phyloP scores from a whole-genome alignment of 2,888 invertebrate species.

The Falcaria lacertinaria region DNA sequence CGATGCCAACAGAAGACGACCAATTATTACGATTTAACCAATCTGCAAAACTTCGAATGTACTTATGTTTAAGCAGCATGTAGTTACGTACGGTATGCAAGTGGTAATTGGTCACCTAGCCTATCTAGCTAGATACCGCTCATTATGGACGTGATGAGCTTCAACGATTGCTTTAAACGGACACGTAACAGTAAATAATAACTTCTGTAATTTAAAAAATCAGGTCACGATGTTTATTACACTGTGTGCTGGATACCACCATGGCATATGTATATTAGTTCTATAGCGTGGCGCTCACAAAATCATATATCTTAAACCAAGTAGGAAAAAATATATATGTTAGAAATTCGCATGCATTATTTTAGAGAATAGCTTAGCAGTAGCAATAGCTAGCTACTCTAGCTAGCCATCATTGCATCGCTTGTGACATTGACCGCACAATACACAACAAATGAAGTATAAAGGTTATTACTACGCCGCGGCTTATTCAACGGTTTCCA shows the following conservation, averaged over 20 bases:
- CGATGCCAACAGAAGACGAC: too few species aligned
- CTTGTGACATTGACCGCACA: not conserved
- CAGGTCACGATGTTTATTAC: not conserved
- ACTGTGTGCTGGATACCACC: not conserved
- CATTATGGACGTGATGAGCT: conserved; percentile 3
- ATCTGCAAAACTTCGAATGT: too few species aligned
- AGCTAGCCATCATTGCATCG: too few species aligned
- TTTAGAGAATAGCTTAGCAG: too few species aligned
- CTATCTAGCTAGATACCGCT: conserved; percentile 9
- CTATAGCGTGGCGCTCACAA: too few species aligned
- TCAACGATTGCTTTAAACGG: not conserved
- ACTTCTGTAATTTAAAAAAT: not conserved
- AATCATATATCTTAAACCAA: too few species aligned
- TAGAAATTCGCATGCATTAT: too few species aligned
- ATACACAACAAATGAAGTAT: conserved; percentile 1
- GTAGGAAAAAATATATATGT: too few species aligned
- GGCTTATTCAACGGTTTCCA: not conserved
- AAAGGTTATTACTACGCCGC: not conserved
- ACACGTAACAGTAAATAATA: not conserved
- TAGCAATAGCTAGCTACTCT: too few species aligned
- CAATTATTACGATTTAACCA: too few species aligned
- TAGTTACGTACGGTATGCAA: too few species aligned
- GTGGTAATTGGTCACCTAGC: conserved; percentile 8
- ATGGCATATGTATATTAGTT: not conserved
- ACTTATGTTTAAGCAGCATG: too few species aligned